These are phyloP conservation scores for Hemicentrotus pulcherrimus DNA, from an alignment of 35 echinoderm and acorn worm genomes.

Conservation along the genomic window DNA sequence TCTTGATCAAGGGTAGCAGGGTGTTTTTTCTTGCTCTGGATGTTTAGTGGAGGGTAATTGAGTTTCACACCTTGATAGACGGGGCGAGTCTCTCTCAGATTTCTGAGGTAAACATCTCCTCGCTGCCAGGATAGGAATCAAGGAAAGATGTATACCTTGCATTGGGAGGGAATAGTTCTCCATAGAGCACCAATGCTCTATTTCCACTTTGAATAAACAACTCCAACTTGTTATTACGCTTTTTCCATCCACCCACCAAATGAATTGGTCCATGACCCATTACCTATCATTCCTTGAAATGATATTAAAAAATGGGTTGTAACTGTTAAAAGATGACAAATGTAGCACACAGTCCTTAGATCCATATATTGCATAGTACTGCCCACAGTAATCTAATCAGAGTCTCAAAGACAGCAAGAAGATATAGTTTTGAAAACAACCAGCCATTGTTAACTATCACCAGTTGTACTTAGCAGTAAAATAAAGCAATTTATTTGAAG, in stretches of 20 bases:
- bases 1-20: background rate
- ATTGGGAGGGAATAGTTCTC: background rate
- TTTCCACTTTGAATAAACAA: background rate
- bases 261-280: background rate
- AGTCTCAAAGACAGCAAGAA: too few species aligned
- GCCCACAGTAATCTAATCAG: too few species aligned
- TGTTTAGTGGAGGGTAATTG: constrained; percentile 1
- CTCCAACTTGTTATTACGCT: background rate
- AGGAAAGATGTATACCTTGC: background rate
- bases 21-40: background rate
- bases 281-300: background rate
- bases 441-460: too few species aligned
- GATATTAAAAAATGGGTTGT: background rate
- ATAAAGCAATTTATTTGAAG: too few species aligned
- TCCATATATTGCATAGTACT: too few species aligned
- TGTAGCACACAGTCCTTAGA: too few species aligned
- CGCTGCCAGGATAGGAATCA: background rate
- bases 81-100: background rate
- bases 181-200: background rate
- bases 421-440: too few species aligned
- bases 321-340: too few species aligned
- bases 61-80: background rate
- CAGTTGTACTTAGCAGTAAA: too few species aligned
- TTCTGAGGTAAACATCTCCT: background rate
- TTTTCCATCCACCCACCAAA: background rate